Evolutionary conservation across 2,888 invertebrate genomes (phyloP).

Genomic region (Tipula confusa): DNA sequence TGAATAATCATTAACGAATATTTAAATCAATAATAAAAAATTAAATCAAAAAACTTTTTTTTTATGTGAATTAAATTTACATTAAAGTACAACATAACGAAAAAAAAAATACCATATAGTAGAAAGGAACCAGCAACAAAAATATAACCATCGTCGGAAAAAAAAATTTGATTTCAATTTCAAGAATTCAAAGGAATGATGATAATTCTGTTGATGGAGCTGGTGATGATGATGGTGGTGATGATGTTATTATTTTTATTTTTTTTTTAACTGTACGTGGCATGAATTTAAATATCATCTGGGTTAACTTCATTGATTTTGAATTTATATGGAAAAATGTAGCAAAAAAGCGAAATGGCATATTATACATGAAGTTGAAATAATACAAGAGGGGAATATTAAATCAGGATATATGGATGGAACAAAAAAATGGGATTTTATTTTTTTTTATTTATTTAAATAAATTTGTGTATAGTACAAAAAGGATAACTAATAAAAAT

Average conservation of each 20-base stretch:
- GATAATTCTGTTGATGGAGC: neutral
- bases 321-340: neutral
- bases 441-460: neutral
- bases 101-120: neutral
- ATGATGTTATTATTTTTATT: neutral
- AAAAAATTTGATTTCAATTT: conserved; percentile 25
- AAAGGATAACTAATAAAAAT: neutral
- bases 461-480: neutral
- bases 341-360: neutral
- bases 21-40: neutral
- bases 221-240: neutral
- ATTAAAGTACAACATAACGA: neutral
- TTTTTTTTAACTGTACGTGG: neutral
- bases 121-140: neutral
- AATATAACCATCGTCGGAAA: neutral
- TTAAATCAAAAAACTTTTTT: neutral
- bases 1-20: conserved; percentile 20
- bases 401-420: neutral
- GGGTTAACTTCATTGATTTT: conserved; percentile 20
- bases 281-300: conserved; percentile 12
- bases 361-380: neutral
- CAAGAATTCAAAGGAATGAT: neutral
- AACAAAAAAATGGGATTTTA: neutral
- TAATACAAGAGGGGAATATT: conserved; percentile 13
- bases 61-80: neutral